Evolutionary conservation across 2,888 invertebrate genomes (phyloP).

Genomic region (Embidobia sp.): DNA sequence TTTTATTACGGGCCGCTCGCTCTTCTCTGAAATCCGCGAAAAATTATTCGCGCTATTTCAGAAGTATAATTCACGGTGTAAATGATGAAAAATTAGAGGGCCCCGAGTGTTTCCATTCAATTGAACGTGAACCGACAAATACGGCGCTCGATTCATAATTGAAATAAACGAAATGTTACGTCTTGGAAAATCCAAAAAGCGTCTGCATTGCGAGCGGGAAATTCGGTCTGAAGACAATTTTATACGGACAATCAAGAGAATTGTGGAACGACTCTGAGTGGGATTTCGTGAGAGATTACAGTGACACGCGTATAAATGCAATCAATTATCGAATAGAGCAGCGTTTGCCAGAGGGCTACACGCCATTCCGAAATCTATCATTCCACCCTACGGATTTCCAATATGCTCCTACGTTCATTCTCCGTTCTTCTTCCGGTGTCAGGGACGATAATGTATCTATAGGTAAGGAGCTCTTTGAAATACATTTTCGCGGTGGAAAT

Average conservation of each 20-base stretch:
- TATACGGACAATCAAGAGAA: constrained; percentile 64
- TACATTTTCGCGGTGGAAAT: constrained; percentile 41
- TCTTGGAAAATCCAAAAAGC: constrained; percentile 55
- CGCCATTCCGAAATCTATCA: constrained; percentile 71
- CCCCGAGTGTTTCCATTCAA: constrained; percentile 40
- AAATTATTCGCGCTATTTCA: constrained; percentile 29
- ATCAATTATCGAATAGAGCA: constrained; percentile 72
- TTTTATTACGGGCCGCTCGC: constrained; percentile 25
- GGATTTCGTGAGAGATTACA: constrained; percentile 66
- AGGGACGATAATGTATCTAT: constrained; percentile 62
- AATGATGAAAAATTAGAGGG: constrained; percentile 42
- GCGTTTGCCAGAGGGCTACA: constrained; percentile 65
- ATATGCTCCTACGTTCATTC: constrained; percentile 61
- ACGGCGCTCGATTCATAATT: constrained; percentile 45
- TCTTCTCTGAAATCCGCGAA: background rate
- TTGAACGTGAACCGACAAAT: constrained; percentile 29
- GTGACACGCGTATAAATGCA: constrained; percentile 70
- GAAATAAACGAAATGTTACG: constrained; percentile 53
- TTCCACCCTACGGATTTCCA: constrained; percentile 63
- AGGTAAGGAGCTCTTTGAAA: constrained; percentile 51
- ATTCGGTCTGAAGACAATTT: constrained; percentile 64
- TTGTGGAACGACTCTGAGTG: constrained; percentile 61
- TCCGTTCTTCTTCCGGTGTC: constrained; percentile 60
- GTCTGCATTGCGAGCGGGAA: constrained; percentile 37
- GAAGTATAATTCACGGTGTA: constrained; percentile 28